Evolutionary conservation across 2,797 vertebrate species (phyloP).

Genomic region (Bucorvus abyssinicus): DNA sequence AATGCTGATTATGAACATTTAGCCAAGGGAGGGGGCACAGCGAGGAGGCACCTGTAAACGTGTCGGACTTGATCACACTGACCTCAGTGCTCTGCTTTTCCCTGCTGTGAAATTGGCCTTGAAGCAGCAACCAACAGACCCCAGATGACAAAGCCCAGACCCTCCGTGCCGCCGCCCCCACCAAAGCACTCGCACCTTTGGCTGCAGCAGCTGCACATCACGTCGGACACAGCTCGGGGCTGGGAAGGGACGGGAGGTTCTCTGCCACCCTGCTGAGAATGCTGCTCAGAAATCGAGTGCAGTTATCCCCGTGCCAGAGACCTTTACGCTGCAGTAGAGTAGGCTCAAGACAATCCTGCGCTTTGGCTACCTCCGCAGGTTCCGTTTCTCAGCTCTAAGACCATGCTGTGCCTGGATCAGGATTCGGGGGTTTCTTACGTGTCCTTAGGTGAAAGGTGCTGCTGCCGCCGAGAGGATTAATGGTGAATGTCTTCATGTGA

Average conservation of each 20-base stretch:
- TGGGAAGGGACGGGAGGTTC: not conserved
- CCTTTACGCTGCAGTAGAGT: rapidly evolving
- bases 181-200: rapidly evolving
- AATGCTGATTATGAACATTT: not conserved
- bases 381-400: not conserved
- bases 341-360: rapidly evolving
- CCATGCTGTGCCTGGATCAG: not conserved
- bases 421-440: not conserved
- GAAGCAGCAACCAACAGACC: not conserved
- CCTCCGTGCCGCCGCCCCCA: not conserved
- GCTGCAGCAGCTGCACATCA: not conserved
- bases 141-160: not conserved
- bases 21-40: not conserved
- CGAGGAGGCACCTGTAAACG: not conserved
- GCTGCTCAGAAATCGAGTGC: too few species aligned
- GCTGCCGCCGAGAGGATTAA: not conserved
- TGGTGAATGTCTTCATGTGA: not conserved
- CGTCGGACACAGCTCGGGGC: not conserved
- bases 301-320: not conserved
- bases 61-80: not conserved
- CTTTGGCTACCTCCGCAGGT: rapidly evolving
- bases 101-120: not conserved
- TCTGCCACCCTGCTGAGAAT: not conserved
- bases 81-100: not conserved
- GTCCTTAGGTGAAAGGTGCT: not conserved